Evolutionary conservation across 2,797 vertebrate species (phyloP).

Genomic region (Bradypodion ventrale): DNA sequence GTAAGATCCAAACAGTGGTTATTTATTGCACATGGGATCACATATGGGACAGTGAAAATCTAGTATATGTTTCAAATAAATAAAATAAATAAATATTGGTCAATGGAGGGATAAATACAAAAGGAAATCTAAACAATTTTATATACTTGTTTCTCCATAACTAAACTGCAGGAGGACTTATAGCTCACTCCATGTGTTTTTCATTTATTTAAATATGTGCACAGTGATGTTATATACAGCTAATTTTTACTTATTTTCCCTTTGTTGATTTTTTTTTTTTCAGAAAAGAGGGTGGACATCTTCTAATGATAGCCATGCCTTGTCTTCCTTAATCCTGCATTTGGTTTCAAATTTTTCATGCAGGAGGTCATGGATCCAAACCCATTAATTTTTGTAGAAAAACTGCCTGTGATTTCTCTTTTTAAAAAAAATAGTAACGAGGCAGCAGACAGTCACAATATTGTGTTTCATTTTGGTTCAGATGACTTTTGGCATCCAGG

Average conservation of each 20-base stretch:
- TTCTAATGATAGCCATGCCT: slow-evolving; percentile 12
- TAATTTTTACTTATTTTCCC: slow-evolving; percentile 4
- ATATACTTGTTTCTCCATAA: not conserved
- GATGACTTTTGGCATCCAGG: slow-evolving; percentile 9
- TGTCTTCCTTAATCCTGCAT: slow-evolving; percentile 4
- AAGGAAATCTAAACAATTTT: not conserved
- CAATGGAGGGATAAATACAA: not conserved
- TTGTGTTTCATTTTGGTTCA: slow-evolving; percentile 23
- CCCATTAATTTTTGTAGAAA: slow-evolving; percentile 27
- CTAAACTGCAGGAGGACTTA: not conserved
- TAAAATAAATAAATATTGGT: too few species aligned
- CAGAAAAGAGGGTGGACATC: not conserved
- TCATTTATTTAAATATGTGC: not conserved
- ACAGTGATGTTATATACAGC: not conserved
- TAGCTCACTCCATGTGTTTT: not conserved
- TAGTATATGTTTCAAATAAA: not conserved
- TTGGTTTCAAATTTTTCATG: slow-evolving; percentile 18
- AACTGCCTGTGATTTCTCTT: slow-evolving; percentile 3
- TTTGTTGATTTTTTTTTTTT: not conserved
- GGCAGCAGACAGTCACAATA: slow-evolving; percentile 1
- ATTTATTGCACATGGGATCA: not conserved
- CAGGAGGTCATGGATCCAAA: not conserved
- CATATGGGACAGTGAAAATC: not conserved
- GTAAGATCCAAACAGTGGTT: not conserved
- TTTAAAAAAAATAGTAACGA: not conserved